Evolutionary conservation across 2,113 vertebrate genomes (phyloP).

Genomic region (Poecilia latipinna): DNA sequence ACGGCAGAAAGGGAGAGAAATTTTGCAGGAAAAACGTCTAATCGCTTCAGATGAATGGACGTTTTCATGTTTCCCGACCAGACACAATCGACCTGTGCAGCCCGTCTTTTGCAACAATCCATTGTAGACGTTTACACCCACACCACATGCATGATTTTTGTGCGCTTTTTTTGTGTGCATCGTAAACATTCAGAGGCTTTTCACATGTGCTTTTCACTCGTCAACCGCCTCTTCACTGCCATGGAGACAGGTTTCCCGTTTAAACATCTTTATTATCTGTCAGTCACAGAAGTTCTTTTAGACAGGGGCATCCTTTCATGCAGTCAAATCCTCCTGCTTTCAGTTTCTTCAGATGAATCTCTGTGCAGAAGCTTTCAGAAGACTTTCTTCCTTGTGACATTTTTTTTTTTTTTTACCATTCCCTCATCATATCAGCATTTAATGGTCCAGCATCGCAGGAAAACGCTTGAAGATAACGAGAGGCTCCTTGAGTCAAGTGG

Average conservation of each 20-base stretch:
- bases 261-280: slow-evolving; percentile 64
- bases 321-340: slow-evolving; percentile 9
- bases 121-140: slow-evolving; percentile 44
- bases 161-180: slow-evolving; percentile 40
- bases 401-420: slow-evolving; percentile 21
- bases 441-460: slow-evolving; percentile 25
- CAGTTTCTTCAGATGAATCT: slow-evolving; percentile 37
- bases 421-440: slow-evolving; percentile 13
- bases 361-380: slow-evolving; percentile 35
- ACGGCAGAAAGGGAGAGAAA: slow-evolving; percentile 58
- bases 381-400: slow-evolving; percentile 52
- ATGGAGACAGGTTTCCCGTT: slow-evolving; percentile 74
- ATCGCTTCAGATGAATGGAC: slow-evolving; percentile 37
- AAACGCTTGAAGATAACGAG: slow-evolving; percentile 30
- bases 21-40: slow-evolving; percentile 3
- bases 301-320: slow-evolving; percentile 25
- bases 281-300: slow-evolving; percentile 55
- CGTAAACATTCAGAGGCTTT: slow-evolving; percentile 61
- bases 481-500: slow-evolving; percentile 45
- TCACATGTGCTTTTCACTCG: slow-evolving; percentile 66
- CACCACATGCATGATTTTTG: slow-evolving; percentile 18
- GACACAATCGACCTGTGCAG: slow-evolving; percentile 57
- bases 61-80: slow-evolving; percentile 43
- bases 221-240: slow-evolving; percentile 73
- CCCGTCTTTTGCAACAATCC: slow-evolving; percentile 40